phyloP scores from a whole-genome alignment of 2,888 invertebrate species.

The Meganola albula region DNA sequence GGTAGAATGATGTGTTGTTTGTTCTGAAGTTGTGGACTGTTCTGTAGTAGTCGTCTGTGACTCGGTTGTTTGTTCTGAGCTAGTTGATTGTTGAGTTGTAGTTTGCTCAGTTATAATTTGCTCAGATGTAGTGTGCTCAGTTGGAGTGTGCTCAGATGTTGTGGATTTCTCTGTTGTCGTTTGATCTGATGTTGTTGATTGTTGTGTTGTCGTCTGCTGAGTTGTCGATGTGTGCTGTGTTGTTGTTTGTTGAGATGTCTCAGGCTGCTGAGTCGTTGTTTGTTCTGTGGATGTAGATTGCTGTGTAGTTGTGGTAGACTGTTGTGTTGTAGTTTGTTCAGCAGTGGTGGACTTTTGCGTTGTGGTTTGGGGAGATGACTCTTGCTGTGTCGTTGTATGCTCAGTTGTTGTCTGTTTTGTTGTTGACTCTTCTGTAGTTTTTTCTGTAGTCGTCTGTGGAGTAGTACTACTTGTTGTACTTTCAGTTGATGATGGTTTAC shows the following conservation, averaged over 20 bases:
- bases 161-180: conserved; percentile 23
- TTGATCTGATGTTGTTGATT: not conserved
- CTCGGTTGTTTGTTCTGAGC: conserved; percentile 10
- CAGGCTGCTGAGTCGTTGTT: conserved; percentile 1
- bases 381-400: conserved; percentile 23
- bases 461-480: conserved; percentile 31
- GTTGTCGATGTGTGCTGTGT: conserved; percentile 15
- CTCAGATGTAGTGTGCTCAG: conserved; percentile 19
- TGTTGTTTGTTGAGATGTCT: conserved; percentile 12
- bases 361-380: conserved; percentile 12
- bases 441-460: conserved; percentile 28
- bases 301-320: conserved; percentile 14
- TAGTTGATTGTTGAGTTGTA: conserved; percentile 19
- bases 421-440: not conserved
- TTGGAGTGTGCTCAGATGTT: conserved; percentile 31
- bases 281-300: conserved; percentile 12
- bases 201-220: conserved; percentile 7
- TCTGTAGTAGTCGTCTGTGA: conserved; percentile 19
- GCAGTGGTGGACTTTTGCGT: conserved; percentile 18
- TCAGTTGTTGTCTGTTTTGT: conserved; percentile 20
- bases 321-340: conserved; percentile 22
- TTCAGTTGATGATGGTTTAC: conserved; percentile 22
- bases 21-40: conserved; percentile 19
- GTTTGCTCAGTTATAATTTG: conserved; percentile 15
- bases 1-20: conserved; percentile 25